A percentile compares a stretch with the other conserved stretches of the same genome.
Evolutionary conservation across 2,797 vertebrate genomes (phyloP).

Genomic region (Labroides dimidiatus): DNA sequence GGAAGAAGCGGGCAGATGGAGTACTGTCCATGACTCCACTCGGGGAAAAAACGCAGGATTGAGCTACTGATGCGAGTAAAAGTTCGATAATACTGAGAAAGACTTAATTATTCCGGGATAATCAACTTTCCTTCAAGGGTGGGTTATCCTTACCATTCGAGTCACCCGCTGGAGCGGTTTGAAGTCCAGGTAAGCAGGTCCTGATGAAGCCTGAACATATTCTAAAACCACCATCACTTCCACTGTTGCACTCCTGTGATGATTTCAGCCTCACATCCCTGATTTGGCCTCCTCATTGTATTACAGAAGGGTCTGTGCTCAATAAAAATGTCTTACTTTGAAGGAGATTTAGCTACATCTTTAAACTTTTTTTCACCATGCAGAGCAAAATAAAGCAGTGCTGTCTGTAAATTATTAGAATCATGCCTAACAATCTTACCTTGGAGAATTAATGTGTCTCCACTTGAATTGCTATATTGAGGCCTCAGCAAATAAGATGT

Average conservation of each 20-base stretch:
- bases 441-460: background rate
- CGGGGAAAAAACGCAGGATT: background rate
- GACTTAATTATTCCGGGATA: no score
- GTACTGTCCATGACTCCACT: conserved; percentile 3
- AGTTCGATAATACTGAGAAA: background rate
- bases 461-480: background rate
- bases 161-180: conserved; percentile 39
- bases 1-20: conserved; percentile 43
- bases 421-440: background rate
- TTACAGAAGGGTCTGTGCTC: no score
- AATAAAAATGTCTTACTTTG: no score
- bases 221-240: background rate
- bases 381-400: no score
- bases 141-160: background rate
- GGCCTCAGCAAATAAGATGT: conserved; percentile 5
- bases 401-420: background rate
- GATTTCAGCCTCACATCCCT: no score
- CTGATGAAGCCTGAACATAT: background rate
- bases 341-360: background rate
- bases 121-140: background rate
- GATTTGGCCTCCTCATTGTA: no score
- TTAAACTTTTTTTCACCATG: background rate
- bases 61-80: background rate
- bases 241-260: background rate
- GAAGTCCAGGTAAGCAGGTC: conserved; percentile 45